Percentiles rank a stretch among this genome's conserved stretches.
Evolutionary conservation across 2,797 vertebrate genomes (phyloP).

Genomic region (Iguana delicatissima): DNA sequence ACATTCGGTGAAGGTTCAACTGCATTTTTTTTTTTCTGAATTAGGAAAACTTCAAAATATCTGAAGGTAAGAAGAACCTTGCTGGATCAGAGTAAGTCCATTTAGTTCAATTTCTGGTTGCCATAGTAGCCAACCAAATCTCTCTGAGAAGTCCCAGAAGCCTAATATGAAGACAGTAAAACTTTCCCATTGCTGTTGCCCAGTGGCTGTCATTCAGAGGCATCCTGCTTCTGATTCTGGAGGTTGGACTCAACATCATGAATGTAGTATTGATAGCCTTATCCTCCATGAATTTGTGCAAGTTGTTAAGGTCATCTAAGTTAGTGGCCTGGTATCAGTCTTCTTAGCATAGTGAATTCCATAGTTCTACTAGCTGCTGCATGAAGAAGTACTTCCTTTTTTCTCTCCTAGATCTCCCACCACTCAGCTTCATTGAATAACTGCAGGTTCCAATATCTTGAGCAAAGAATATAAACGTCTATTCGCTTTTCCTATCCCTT

Average conservation of each 20-base stretch:
- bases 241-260: neutral
- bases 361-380: no score
- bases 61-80: no score
- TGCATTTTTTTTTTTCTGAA: neutral
- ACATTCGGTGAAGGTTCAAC: slow-evolving; percentile 29
- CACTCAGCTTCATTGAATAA: neutral
- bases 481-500: neutral
- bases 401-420: no score
- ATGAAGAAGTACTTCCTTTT: no score
- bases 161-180: no score
- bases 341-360: no score
- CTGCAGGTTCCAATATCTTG: neutral
- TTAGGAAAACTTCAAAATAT: neutral
- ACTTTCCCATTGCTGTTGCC: no score
- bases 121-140: neutral
- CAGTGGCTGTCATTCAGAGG: no score
- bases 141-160: no score
- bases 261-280: neutral
- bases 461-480: neutral
- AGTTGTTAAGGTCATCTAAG: no score
- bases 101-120: neutral
- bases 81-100: no score
- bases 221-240: neutral
- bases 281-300: neutral
- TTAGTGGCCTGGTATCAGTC: no score